A percentile compares a stretch with the other conserved stretches of the same genome.
These are phyloP conservation scores for Cepaea hortensis DNA, from an alignment of 2,888 invertebrate genomes.

Conservation along the genomic window DNA sequence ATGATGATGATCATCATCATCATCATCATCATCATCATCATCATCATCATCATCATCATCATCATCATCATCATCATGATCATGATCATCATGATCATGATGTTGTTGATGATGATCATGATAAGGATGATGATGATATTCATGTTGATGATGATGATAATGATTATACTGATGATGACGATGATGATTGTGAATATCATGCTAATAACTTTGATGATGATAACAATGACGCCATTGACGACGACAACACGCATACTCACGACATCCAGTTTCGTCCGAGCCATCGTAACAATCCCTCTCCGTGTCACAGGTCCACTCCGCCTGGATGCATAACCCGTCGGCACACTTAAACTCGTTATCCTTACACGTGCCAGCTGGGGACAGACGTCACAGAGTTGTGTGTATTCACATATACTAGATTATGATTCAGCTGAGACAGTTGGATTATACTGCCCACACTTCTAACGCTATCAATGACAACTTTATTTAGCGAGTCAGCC, in stretches of 20 bases:
- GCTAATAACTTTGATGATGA: neutral
- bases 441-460: too few relatives aligned
- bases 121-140: too few relatives aligned
- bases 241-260: slow-evolving; percentile 41
- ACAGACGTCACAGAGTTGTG: too few relatives aligned
- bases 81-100: neutral
- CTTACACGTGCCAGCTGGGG: slow-evolving; percentile 27
- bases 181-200: neutral
- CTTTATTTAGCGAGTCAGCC: too few relatives aligned
- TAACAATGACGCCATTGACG: neutral
- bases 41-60: neutral
- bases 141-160: too few relatives aligned
- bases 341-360: slow-evolving; percentile 48
- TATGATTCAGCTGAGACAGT: too few relatives aligned
- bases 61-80: neutral
- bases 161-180: neutral
- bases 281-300: slow-evolving; percentile 48
- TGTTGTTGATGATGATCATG: slow-evolving; percentile 4
- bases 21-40: neutral
- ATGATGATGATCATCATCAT: neutral
- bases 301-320: slow-evolving; percentile 48
- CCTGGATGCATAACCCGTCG: slow-evolving; percentile 45
- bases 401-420: too few relatives aligned
- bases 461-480: too few relatives aligned
- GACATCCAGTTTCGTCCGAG: slow-evolving; percentile 48